Percentiles rank a stretch among this genome's conserved stretches.
Conservation (phyloP, 2,888 invertebrate genomes). For the Andrena haemorrhoa region DNA sequence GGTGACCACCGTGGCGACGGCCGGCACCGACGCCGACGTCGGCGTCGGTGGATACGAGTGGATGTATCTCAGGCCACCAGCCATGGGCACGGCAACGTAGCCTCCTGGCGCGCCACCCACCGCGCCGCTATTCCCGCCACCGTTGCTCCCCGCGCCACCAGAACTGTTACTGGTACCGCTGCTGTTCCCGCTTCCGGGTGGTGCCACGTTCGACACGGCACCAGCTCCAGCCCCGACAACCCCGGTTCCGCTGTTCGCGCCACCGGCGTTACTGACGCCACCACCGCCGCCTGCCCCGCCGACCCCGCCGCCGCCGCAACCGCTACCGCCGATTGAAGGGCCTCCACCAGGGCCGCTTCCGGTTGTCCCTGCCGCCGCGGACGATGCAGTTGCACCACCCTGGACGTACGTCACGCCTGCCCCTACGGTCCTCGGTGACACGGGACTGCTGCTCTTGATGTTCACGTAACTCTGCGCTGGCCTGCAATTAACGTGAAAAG, state of each 20-base stretch:
- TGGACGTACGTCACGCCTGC: slow-evolving; percentile 78
- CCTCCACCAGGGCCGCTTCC: slow-evolving; percentile 59
- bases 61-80: slow-evolving; percentile 82
- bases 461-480: slow-evolving; percentile 82
- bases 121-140: slow-evolving; percentile 80
- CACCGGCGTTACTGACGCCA: slow-evolving; percentile 53
- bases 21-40: slow-evolving; percentile 73
- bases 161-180: slow-evolving; percentile 53
- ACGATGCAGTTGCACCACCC: slow-evolving; percentile 73
- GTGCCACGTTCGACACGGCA: slow-evolving; percentile 38
- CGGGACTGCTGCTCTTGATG: slow-evolving; percentile 83
- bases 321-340: slow-evolving; percentile 56
- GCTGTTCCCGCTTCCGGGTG: slow-evolving; percentile 59
- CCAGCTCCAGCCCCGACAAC: slow-evolving; percentile 55
- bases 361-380: slow-evolving; percentile 60
- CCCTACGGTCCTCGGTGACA: slow-evolving; percentile 82
- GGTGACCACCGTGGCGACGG: slow-evolving; percentile 66
- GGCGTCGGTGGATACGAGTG: slow-evolving; percentile 83
- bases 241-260: slow-evolving; percentile 49
- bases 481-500: slow-evolving; percentile 73
- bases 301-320: slow-evolving; percentile 51
- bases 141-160: slow-evolving; percentile 54
- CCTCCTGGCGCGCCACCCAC: slow-evolving; percentile 59
- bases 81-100: slow-evolving; percentile 85
- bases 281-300: slow-evolving; percentile 15